Evolutionary conservation across 2,888 invertebrate species (phyloP), one percentile per base, ranked within the genome.

Genomic region (Itoplectis maculator): DNA sequence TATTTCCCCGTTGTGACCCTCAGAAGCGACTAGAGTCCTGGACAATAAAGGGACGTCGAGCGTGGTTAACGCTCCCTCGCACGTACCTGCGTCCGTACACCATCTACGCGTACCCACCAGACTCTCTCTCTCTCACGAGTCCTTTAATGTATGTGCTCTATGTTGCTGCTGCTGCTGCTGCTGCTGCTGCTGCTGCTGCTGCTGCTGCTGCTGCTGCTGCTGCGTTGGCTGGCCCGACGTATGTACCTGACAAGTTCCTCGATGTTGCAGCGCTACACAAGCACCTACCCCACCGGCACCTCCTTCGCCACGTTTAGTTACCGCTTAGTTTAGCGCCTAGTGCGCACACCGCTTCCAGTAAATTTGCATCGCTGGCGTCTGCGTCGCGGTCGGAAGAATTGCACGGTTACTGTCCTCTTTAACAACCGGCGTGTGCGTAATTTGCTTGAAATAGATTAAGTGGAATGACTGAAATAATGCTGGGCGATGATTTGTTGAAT

Each of bases 41-140:
- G 68, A 61, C 74, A 51, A 74, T 79, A 74, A 79, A 74, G 79
- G 74, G 61, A 47, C 54, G 59, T 79, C 66, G 66, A 73, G 79
- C 66, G 66, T 54, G 56, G 72, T 79, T 66, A 79, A 73, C 66
- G 65, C 73, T 40, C 56, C 23, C 42, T 40, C 51, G 37, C 63
- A 23, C n/a, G 18, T 59, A 37, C 23, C 23, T 29, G 29, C 11
- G 56, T 56, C 65, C 65, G 35, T 37, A 8, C 59, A 59, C 29
- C n/a, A 8, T 15, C 7, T 51, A 40, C 61, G 40, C 70, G 65
- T 54, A 63, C 47, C 29, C 29, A 54, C 23, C 54, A 56, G 23
- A n/a, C 47, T 15, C 66, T 40, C 20, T 42, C n/a, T 29, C 29
- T 29, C 29, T 29, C 29, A 3, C 29, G n/a, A n/a, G 61, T 37